phyloP scores from a whole-genome alignment of 2,797 vertebrate genomes.

The Urophycis tenuis region DNA sequence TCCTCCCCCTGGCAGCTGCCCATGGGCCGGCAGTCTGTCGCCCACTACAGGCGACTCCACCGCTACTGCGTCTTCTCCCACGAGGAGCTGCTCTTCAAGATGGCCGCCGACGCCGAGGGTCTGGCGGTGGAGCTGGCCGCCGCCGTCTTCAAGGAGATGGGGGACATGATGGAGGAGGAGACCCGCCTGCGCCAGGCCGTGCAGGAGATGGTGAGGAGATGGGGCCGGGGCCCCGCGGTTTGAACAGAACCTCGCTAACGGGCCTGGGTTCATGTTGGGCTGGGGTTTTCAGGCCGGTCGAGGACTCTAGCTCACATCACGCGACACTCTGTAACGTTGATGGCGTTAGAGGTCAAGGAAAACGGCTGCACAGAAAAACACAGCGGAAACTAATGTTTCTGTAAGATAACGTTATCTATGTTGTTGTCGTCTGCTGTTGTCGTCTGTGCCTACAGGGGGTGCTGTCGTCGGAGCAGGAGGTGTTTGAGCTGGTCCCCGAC shows the following conservation, averaged over 20 bases:
- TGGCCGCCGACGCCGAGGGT: slow-evolving; percentile 94
- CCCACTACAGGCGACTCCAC: slow-evolving; percentile 88
- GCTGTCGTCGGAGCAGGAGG: slow-evolving; percentile 89
- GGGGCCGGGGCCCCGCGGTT: background rate
- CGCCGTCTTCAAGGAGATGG: slow-evolving; percentile 89
- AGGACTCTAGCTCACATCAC: background rate
- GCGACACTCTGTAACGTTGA: background rate
- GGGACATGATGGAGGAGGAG: slow-evolving; percentile 89
- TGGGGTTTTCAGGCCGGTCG: background rate
- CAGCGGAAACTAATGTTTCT: background rate
- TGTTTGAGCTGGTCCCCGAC: slow-evolving; percentile 93
- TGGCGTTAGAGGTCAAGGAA: background rate
- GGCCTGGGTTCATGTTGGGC: no score
- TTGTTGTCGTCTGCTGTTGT: no score
- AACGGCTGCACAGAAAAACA: no score
- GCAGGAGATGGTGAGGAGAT: slow-evolving; percentile 78
- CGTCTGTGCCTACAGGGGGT: slow-evolving; percentile 75
- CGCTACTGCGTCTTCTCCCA: slow-evolving; percentile 98
- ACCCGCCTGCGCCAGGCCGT: slow-evolving; percentile 78
- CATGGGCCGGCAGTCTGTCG: slow-evolving; percentile 92
- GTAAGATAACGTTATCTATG: background rate
- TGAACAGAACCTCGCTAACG: background rate
- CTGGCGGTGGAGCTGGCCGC: slow-evolving; percentile 93
- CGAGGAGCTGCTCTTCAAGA: slow-evolving; percentile 97
- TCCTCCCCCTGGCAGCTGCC: slow-evolving; percentile 74